phyloP scores from a whole-genome alignment of 2,888 invertebrate species.

The Mythimna pallens region DNA sequence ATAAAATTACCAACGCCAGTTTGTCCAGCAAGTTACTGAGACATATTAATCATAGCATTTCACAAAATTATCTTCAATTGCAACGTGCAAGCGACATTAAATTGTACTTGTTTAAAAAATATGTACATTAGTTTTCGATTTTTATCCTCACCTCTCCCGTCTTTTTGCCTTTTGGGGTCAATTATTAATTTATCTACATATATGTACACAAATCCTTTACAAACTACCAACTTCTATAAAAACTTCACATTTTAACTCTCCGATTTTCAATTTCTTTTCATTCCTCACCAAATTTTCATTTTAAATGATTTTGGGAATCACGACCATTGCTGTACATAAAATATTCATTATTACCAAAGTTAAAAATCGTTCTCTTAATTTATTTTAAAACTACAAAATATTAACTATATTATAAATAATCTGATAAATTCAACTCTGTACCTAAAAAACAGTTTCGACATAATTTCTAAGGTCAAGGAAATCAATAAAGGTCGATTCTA shows the following conservation, averaged over 20 bases:
- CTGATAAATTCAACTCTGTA: slow-evolving; percentile 25
- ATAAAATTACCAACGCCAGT: too few species aligned
- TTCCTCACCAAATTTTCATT: not conserved
- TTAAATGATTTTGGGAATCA: not conserved
- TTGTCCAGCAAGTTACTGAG: not conserved
- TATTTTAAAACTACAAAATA: slow-evolving; percentile 37
- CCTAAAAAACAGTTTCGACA: slow-evolving; percentile 14
- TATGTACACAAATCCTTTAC: slow-evolving; percentile 18
- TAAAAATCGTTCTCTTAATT: not conserved
- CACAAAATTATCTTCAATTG: not conserved
- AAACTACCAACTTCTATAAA: not conserved
- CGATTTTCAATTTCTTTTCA: not conserved
- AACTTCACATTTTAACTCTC: not conserved
- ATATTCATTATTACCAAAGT: not conserved
- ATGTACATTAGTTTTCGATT: slow-evolving; percentile 36
- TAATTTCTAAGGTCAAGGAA: not conserved
- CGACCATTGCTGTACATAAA: not conserved
- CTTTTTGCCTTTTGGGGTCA: not conserved
- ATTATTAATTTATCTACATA: not conserved
- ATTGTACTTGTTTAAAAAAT: slow-evolving; percentile 52
- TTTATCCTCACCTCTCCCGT: not conserved
- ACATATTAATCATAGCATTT: not conserved
- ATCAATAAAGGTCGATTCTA: too few species aligned
- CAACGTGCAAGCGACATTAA: slow-evolving; percentile 21
- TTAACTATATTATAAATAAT: slow-evolving; percentile 34